Percentiles rank a stretch among this genome's conserved stretches.
phyloP scores from a whole-genome alignment of 1,140 invertebrate species.

The Cotesia typhae region DNA sequence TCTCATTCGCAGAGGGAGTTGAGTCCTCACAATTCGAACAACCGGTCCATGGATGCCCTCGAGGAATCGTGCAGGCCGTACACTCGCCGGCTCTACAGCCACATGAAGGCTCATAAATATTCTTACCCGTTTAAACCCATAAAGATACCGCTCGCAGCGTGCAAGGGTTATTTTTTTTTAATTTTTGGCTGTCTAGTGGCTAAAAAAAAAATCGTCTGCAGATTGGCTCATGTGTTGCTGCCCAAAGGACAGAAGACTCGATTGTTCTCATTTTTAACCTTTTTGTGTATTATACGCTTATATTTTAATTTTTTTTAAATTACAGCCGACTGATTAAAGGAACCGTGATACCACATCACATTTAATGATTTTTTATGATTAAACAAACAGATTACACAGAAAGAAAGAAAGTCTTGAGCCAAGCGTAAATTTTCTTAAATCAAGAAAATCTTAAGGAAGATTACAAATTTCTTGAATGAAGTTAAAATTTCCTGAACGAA shows the following conservation, averaged over 20 bases:
- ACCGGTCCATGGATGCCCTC: constrained; percentile 27
- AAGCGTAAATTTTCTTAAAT: no score
- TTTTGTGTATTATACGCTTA: neutral
- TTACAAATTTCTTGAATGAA: no score
- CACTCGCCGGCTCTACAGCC: constrained; percentile 36
- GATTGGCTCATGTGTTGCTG: constrained; percentile 34
- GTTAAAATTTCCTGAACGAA: no score
- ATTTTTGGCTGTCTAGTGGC: constrained; percentile 37
- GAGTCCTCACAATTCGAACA: constrained; percentile 32
- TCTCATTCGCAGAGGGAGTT: constrained; percentile 27
- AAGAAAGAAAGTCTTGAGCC: no score
- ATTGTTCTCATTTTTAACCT: constrained; percentile 29
- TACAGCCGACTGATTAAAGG: no score
- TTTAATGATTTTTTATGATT: no score
- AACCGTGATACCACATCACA: no score
- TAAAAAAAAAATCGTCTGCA: constrained; percentile 38
- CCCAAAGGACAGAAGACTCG: constrained; percentile 37
- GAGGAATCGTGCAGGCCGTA: constrained; percentile 31
- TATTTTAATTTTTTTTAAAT: no score
- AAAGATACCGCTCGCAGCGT: constrained; percentile 61
- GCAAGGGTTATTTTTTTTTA: constrained; percentile 56
- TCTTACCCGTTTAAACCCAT: constrained; percentile 55
- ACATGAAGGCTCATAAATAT: constrained; percentile 62
- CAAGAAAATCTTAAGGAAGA: no score
- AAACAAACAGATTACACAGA: no score